Base-by-base conservation (phyloP, 2,113 vertebrate genomes). In the Phylloscopus trochilus region DNA sequence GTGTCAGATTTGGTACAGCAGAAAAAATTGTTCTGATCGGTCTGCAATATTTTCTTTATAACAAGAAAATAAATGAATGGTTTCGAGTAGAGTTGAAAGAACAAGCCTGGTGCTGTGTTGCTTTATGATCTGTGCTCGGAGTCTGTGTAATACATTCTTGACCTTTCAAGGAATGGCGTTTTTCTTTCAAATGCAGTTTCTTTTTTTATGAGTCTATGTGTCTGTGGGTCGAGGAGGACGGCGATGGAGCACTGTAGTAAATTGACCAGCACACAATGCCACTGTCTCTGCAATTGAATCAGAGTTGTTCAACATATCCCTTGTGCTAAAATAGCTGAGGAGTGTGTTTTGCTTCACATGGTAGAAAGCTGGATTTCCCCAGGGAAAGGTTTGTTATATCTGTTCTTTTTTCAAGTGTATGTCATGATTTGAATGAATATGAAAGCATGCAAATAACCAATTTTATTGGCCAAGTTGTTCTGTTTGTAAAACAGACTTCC, bases 131-230 rank as follows among this genome's bases (percentile, higher is more conserved):
- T 89, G 53, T 91, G 69, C 77, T 89, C 28, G 8, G 47, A 77
- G 26, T 37, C 35, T 44, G 2, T 92, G 76, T 89, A 92, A 79
- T 89, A 84, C 58, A 89, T 41, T 56, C 43, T 51, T 95, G 94
- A 93, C 87, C 83, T 96, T 95, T 87, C 83, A 62, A 87, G 49
- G 41, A 81, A 63, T 0, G 0, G 9, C 14, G 17, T 93, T 78
- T 67, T 93, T 84, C 83, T 91, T 91, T 91, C 89, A 91, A 60
- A 60, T 69, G n/a, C 23, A 51, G 41, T 87, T 93, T 93, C 56
- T 81, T 83, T 93, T 89, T 90, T 78, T 58, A 55, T 84, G 28
- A 60, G 26, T 73, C 62, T n/a, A 4, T 8, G 11, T 63, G 14
- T 44, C 69, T 56, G 1, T 49, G 37, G 77, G 74, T 95, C 62